Conservation (phyloP, 1,140 invertebrate species). For the Aphidius ervi region DNA sequence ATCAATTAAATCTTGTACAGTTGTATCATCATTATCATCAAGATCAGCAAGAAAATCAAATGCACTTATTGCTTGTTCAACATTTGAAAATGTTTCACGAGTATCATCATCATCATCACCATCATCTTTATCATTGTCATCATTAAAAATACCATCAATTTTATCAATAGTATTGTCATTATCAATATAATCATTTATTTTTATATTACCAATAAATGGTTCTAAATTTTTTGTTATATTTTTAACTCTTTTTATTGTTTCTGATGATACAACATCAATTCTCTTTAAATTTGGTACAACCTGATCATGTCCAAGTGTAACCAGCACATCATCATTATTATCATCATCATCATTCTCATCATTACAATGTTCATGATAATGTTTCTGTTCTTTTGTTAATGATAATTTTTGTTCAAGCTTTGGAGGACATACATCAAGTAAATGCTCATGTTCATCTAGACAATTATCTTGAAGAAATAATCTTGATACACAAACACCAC, state of each 20-base stretch:
- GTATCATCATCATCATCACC: not conserved
- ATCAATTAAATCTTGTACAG: not conserved
- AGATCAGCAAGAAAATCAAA: conserved; percentile 45
- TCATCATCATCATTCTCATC: no score
- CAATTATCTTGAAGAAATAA: conserved; percentile 27
- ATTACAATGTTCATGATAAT: conserved; percentile 19
- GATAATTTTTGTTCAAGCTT: conserved; percentile 48
- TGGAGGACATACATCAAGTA: conserved; percentile 47
- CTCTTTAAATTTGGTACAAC: conserved; percentile 43
- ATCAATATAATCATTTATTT: conserved; percentile 9
- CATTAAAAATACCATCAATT: not conserved
- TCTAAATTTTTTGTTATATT: conserved; percentile 49
- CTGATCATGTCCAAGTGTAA: conserved; percentile 48
- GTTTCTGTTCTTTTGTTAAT: conserved; percentile 33
- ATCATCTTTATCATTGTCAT: conserved; percentile 5
- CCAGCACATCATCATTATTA: conserved; percentile 37
- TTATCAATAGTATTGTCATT: not conserved
- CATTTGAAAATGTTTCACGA: conserved; percentile 33
- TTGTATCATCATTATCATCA: conserved; percentile 37
- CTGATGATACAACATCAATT: conserved; percentile 49
- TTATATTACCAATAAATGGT: conserved; percentile 36
- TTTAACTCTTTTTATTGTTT: conserved; percentile 47
- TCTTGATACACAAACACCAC: conserved; percentile 33
- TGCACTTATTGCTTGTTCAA: conserved; percentile 42
- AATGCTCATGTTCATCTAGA: conserved; percentile 46